Percentiles rank a stretch among this genome's conserved stretches.
These are phyloP conservation scores for Tachypleus tridentatus DNA, from an alignment of 1,140 invertebrate species.

Conservation along the genomic window DNA sequence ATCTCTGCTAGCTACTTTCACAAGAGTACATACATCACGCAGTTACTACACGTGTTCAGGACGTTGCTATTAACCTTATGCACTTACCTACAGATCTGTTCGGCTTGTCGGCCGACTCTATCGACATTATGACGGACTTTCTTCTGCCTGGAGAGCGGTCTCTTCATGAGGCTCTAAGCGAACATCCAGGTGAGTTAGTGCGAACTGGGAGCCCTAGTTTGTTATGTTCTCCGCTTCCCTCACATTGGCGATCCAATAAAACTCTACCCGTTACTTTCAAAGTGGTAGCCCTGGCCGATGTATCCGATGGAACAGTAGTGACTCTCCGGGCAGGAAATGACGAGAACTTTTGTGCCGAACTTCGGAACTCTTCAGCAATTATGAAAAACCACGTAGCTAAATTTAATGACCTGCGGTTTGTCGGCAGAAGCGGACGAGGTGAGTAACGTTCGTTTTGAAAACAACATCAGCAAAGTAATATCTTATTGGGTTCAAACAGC, in stretches of 20 bases:
- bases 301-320: conserved; percentile 89
- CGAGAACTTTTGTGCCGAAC: conserved; percentile 89
- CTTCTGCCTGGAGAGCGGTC: conserved; percentile 41
- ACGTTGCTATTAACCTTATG: no score
- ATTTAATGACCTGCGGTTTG: conserved; percentile 93
- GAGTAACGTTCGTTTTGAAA: conserved; percentile 34
- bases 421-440: conserved; percentile 96
- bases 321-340: conserved; percentile 90
- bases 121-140: conserved; percentile 17
- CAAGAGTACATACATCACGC: no score
- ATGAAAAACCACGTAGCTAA: conserved; percentile 97
- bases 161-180: conserved; percentile 62
- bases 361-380: conserved; percentile 81
- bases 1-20: no score
- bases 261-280: conserved; percentile 88
- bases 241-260: conserved; percentile 66
- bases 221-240: conserved; percentile 32
- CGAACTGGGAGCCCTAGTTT: conserved; percentile 28
- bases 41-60: no score
- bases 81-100: no score
- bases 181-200: conserved; percentile 45
- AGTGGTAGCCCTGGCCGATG: conserved; percentile 81
- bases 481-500: no score
- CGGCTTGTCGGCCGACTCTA: not conserved
- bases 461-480: not conserved